Conservation (phyloP, 2,113 vertebrate species). For the Odobenus rosmarus region DNA sequence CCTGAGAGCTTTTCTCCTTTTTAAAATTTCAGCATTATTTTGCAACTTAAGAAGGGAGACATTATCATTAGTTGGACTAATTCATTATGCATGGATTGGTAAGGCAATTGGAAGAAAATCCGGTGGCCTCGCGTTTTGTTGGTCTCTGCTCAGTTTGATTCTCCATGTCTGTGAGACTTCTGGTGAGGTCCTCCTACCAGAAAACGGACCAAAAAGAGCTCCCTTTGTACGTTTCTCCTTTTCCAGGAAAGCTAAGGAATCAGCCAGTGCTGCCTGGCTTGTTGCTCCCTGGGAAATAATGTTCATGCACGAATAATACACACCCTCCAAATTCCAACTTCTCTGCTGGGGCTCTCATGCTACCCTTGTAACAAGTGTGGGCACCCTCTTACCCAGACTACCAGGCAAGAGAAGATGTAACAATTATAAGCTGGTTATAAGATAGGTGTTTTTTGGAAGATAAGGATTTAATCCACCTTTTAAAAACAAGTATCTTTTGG, state of each 20-base stretch:
- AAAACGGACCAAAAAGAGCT: background rate
- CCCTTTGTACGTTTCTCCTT: background rate
- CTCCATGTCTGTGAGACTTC: background rate
- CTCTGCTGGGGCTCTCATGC: background rate
- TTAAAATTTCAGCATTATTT: background rate
- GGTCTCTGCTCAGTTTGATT: background rate
- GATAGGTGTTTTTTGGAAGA: background rate
- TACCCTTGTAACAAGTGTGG: background rate
- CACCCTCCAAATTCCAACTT: background rate
- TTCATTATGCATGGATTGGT: background rate
- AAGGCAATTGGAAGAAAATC: background rate
- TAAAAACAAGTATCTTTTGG: background rate
- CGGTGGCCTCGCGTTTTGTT: background rate
- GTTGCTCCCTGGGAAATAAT: background rate
- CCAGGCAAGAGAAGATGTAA: background rate
- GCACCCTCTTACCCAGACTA: background rate
- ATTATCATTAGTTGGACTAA: background rate
- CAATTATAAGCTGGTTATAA: background rate
- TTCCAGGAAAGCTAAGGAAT: background rate
- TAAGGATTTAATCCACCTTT: background rate
- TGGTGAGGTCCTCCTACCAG: background rate
- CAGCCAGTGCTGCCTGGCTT: background rate
- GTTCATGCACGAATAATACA: background rate
- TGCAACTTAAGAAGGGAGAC: background rate
- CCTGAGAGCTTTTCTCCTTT: background rate